Conservation (phyloP, 2,113 vertebrate species). For the Chunga burmeisteri region DNA sequence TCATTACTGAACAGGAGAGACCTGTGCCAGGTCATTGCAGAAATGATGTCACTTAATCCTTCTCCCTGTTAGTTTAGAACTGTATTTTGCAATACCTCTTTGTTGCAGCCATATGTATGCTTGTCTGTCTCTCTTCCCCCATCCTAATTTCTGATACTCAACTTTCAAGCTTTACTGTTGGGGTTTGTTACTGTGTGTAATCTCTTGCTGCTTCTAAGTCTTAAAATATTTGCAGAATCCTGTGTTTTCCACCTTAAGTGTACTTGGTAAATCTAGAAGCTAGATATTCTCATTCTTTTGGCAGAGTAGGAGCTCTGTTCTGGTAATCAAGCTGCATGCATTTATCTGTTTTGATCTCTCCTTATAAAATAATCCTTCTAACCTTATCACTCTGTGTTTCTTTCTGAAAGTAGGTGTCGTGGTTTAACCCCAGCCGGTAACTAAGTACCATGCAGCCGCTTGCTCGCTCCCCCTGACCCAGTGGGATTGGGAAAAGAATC, state of each 20-base stretch:
- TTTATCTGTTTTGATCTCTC: neutral
- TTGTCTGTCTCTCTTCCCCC: neutral
- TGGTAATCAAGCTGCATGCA: neutral
- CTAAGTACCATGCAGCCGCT: no score
- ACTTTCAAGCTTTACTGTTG: neutral
- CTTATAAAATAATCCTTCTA: neutral
- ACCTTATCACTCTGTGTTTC: neutral
- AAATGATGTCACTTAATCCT: neutral
- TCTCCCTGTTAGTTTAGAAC: neutral
- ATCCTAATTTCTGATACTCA: neutral
- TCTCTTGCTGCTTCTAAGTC: neutral
- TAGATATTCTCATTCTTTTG: neutral
- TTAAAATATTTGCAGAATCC: neutral
- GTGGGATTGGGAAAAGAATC: no score
- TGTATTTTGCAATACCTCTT: neutral
- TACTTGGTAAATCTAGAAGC: neutral
- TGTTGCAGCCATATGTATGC: neutral
- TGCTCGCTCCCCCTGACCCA: no score
- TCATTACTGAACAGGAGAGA: neutral
- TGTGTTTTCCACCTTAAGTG: neutral
- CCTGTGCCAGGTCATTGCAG: neutral
- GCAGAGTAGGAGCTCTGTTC: neutral
- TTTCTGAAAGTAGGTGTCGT: neutral
- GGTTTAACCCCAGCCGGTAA: no score
- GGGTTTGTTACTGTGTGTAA: neutral